Evolutionary conservation across 1,140 invertebrate genomes (phyloP).

Genomic region (Araneus ventricosus): DNA sequence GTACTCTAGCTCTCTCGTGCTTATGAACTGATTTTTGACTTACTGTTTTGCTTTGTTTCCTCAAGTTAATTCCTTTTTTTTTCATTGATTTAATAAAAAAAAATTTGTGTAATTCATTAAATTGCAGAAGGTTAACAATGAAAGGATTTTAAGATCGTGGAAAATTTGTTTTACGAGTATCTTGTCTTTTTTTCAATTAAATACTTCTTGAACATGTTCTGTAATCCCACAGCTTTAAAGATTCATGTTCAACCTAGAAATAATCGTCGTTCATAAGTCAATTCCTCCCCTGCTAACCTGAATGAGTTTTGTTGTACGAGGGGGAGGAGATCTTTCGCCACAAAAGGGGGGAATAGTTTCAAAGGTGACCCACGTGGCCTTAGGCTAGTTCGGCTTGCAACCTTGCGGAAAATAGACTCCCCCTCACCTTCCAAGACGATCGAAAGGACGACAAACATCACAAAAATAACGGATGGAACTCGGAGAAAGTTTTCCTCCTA

Average conservation of each 20-base stretch:
- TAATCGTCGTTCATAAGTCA: neutral
- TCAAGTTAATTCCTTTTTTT: no score
- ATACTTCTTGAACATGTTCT: no score
- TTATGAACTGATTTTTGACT: no score
- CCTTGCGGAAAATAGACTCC: neutral
- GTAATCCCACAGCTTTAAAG: no score
- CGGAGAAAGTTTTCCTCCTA: slow-evolving; percentile 51
- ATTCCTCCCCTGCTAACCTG: neutral
- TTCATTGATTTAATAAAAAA: no score
- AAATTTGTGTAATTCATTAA: no score
- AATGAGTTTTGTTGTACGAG: neutral
- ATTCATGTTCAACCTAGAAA: neutral
- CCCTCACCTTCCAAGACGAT: neutral
- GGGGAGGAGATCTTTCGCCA: neutral
- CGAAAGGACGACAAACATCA: slow-evolving; percentile 31
- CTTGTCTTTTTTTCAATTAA: neutral
- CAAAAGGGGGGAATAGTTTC: neutral
- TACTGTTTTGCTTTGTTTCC: no score
- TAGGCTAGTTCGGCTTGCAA: neutral
- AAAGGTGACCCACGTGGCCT: neutral
- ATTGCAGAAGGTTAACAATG: no score
- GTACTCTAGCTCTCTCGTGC: no score
- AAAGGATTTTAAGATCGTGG: neutral
- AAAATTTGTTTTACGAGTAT: neutral
- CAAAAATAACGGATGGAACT: slow-evolving; percentile 47